These are phyloP conservation scores for Lymantria monacha DNA, from an alignment of 2,888 invertebrate genomes.

Conservation along the genomic window DNA sequence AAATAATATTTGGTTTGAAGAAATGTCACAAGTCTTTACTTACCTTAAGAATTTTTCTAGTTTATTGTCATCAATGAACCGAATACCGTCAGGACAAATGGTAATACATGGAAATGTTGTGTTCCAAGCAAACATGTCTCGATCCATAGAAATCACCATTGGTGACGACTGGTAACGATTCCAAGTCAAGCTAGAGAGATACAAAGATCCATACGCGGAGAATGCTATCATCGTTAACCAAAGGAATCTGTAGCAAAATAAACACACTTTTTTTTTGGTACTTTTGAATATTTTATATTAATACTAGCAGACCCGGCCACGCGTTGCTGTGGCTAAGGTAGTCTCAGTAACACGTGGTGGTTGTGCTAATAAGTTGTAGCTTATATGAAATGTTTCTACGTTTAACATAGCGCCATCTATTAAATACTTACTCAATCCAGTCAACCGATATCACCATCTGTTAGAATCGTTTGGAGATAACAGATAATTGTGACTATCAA, in stretches of 20 bases:
- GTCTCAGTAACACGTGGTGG: too few relatives aligned
- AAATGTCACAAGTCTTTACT: conserved; percentile 18
- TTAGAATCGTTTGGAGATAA: too few relatives aligned
- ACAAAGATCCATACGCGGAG: conserved; percentile 79
- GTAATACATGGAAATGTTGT: conserved; percentile 87
- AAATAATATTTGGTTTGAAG: neutral
- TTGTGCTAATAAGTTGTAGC: too few relatives aligned
- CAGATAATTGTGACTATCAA: too few relatives aligned
- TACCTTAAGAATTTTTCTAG: conserved; percentile 79
- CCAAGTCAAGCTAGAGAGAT: conserved; percentile 84
- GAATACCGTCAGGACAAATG: conserved; percentile 81
- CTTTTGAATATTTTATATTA: too few relatives aligned
- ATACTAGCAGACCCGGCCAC: too few relatives aligned
- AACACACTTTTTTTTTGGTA: neutral
- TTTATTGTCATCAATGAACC: conserved; percentile 77
- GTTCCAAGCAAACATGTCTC: conserved; percentile 87
- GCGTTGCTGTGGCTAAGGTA: too few relatives aligned
- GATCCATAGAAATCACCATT: conserved; percentile 88
- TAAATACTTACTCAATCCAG: too few relatives aligned
- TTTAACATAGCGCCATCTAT: too few relatives aligned
- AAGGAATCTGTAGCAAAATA: conserved; percentile 62
- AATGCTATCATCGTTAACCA: conserved; percentile 80
- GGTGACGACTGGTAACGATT: conserved; percentile 86
- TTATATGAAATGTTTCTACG: too few relatives aligned
- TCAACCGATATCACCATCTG: too few relatives aligned